These are phyloP conservation scores for Protophormia terraenovae DNA, from an alignment of 2,888 invertebrate species.

Conservation along the genomic window DNA sequence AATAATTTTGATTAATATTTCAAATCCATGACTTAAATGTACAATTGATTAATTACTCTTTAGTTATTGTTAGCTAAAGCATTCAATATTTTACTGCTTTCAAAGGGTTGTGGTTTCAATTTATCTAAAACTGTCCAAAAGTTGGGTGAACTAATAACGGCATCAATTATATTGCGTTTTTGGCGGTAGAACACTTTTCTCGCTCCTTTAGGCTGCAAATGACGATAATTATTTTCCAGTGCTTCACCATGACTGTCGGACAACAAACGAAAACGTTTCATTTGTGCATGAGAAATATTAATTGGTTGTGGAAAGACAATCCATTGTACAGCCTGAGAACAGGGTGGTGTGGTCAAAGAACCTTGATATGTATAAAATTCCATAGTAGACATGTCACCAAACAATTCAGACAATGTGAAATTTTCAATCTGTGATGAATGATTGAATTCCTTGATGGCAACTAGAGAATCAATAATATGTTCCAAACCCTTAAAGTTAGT, in stretches of 20 bases:
- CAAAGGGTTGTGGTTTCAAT: not conserved
- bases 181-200: slow-evolving; percentile 64
- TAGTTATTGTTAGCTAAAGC: not conserved
- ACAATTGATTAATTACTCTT: not conserved
- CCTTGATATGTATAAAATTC: slow-evolving; percentile 69
- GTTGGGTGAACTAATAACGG: not conserved
- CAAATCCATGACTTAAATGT: not conserved
- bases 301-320: slow-evolving; percentile 64
- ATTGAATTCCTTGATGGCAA: slow-evolving; percentile 59
- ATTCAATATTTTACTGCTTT: not conserved
- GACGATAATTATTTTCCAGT: slow-evolving; percentile 70
- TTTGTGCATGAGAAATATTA: slow-evolving; percentile 58
- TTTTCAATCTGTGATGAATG: slow-evolving; percentile 59
- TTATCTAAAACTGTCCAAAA: not conserved
- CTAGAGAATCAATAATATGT: slow-evolving; percentile 59
- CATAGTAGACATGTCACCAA: slow-evolving; percentile 49
- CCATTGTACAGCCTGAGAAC: slow-evolving; percentile 70
- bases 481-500: slow-evolving; percentile 61
- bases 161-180: slow-evolving; percentile 45
- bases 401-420: slow-evolving; percentile 54
- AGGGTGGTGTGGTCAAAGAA: slow-evolving; percentile 70
- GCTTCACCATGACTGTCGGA: slow-evolving; percentile 58
- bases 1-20: not conserved
- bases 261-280: slow-evolving; percentile 61
- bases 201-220: slow-evolving; percentile 64